A percentile compares a stretch with the other conserved stretches of the same genome.
Evolutionary conservation across 2,797 vertebrate genomes (phyloP).

Genomic region (Etheostoma perlongum): DNA sequence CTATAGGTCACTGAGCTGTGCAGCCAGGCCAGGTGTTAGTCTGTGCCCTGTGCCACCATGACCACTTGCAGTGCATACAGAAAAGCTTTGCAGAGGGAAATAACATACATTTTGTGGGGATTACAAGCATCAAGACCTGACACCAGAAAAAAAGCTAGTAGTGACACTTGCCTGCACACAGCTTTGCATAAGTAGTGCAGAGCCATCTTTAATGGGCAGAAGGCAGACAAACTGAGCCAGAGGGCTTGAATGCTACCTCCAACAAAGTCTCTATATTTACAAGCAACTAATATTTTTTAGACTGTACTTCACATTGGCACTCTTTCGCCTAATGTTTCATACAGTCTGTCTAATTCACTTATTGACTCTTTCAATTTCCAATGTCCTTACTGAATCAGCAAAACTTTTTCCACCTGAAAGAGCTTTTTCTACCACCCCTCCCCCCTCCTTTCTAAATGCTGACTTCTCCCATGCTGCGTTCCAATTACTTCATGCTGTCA

Average conservation of each 20-base stretch:
- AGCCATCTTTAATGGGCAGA: slow-evolving; percentile 41
- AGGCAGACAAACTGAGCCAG: slow-evolving; percentile 40
- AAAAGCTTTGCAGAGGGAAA: slow-evolving; percentile 5
- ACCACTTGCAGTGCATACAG: neutral
- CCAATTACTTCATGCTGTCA: slow-evolving; percentile 74
- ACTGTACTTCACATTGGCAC: neutral
- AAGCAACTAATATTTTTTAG: slow-evolving; percentile 39
- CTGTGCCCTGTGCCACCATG: neutral
- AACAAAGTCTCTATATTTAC: slow-evolving; percentile 50
- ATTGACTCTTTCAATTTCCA: slow-evolving; percentile 24
- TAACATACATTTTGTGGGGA: slow-evolving; percentile 1
- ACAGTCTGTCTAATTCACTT: neutral
- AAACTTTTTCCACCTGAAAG: slow-evolving; percentile 43
- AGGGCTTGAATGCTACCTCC: slow-evolving; percentile 35
- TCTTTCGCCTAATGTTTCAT: slow-evolving; percentile 16
- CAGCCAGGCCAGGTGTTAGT: slow-evolving; percentile 2
- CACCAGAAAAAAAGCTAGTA: slow-evolving; percentile 9
- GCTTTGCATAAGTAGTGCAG: slow-evolving; percentile 59
- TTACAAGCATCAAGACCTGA: slow-evolving; percentile 13
- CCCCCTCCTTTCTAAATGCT: slow-evolving; percentile 50
- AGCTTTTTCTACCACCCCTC: neutral
- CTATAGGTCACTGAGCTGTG: neutral
- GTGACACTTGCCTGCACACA: slow-evolving; percentile 24
- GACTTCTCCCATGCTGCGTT: slow-evolving; percentile 68
- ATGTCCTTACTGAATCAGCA: slow-evolving; percentile 43